phyloP scores from a whole-genome alignment of 2,113 vertebrate genomes.

The Glaucidium brasilianum region DNA sequence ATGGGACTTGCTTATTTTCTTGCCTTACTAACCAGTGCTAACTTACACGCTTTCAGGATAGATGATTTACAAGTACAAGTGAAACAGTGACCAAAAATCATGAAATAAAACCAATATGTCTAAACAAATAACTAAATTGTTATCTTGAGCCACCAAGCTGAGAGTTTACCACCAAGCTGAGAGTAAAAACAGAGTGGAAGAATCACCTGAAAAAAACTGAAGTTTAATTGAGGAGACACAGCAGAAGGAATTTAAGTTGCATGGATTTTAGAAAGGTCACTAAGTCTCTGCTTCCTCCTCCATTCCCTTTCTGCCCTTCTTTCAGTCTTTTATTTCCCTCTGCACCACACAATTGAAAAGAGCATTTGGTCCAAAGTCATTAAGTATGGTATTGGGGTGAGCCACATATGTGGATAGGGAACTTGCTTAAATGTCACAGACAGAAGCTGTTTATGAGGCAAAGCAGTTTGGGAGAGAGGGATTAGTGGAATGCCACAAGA shows the following conservation, averaged over 20 bases:
- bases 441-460: constrained; percentile 53
- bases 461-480: constrained; percentile 38
- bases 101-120: not conserved
- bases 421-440: constrained; percentile 57
- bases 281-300: not conserved
- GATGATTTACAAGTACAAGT: not conserved
- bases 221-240: not conserved
- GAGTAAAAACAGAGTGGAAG: not conserved
- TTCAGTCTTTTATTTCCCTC: constrained; percentile 50
- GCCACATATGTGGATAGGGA: constrained; percentile 36
- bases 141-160: not conserved
- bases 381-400: constrained; percentile 44
- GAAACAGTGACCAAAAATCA: not conserved
- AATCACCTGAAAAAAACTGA: not conserved
- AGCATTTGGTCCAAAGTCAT: constrained; percentile 52
- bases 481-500: constrained; percentile 45
- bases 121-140: not conserved
- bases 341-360: constrained; percentile 22
- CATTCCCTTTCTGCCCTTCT: not conserved
- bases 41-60: not conserved
- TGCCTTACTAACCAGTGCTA: not conserved
- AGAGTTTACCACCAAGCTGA: not conserved
- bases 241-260: not conserved
- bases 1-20: not conserved
- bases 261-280: constrained; percentile 16